Percentiles rank a stretch among this genome's conserved stretches.
Evolutionary conservation across 2,113 vertebrate species (phyloP).

Genomic region (Crotalus helleri): DNA sequence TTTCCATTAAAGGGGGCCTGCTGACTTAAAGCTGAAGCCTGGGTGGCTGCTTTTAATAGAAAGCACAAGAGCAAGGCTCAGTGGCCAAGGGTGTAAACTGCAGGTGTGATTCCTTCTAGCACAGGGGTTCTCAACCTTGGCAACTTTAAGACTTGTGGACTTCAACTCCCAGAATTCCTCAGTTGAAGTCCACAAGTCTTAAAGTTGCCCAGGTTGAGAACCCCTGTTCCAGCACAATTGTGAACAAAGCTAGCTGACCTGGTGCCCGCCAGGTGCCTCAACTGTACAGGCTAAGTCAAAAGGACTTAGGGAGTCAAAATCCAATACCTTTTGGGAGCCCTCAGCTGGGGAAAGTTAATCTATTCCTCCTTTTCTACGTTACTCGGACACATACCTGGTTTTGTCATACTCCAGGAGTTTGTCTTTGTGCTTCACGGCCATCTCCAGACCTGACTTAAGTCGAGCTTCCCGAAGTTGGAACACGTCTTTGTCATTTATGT

Average conservation of each 20-base stretch:
- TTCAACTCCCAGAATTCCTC: too few relatives aligned
- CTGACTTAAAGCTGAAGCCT: not conserved
- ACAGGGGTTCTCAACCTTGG: not conserved
- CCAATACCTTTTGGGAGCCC: not conserved
- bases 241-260: not conserved
- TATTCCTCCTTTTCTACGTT: not conserved
- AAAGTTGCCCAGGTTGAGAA: too few relatives aligned
- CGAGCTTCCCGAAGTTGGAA: slow-evolving; percentile 81
- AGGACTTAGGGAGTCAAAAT: not conserved
- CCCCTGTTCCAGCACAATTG: not conserved
- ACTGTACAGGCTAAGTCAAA: not conserved
- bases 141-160: too few relatives aligned
- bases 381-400: slow-evolving; percentile 77
- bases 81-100: not conserved
- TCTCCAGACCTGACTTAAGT: slow-evolving; percentile 84
- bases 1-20: not conserved
- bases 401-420: slow-evolving; percentile 92
- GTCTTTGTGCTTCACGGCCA: slow-evolving; percentile 93
- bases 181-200: too few relatives aligned
- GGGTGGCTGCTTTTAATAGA: not conserved
- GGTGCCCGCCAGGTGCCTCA: not conserved
- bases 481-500: slow-evolving; percentile 70
- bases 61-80: not conserved
- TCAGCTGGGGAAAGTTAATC: not conserved
- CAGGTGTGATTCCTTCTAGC: not conserved